These are phyloP conservation scores for Eristalis tenax DNA, from an alignment of 2,888 invertebrate species.

Conservation along the genomic window DNA sequence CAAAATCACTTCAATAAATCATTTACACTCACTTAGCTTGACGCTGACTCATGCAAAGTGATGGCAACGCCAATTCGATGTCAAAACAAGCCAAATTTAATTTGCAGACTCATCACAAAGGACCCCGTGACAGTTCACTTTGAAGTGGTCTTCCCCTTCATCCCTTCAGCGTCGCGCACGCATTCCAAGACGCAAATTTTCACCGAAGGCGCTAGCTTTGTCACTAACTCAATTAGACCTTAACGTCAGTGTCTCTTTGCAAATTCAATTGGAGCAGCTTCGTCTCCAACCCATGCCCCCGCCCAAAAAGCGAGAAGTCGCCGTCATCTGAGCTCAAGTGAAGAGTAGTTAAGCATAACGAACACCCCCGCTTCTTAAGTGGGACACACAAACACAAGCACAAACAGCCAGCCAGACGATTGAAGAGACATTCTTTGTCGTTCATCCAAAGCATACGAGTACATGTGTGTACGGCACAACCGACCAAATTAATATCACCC, in stretches of 20 bases:
- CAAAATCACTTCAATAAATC: background rate
- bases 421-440: background rate
- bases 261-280: conserved; percentile 43
- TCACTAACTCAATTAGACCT: conserved; percentile 60
- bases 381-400: background rate
- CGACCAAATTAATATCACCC: conserved; percentile 12
- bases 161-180: background rate
- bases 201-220: conserved; percentile 48
- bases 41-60: background rate
- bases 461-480: background rate
- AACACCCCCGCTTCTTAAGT: background rate
- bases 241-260: conserved; percentile 42
- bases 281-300: background rate
- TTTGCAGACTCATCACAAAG: background rate
- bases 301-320: background rate
- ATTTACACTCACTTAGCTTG: background rate
- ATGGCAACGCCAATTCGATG: background rate
- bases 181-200: background rate
- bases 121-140: background rate
- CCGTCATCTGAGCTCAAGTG: background rate
- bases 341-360: background rate
- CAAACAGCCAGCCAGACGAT: background rate
- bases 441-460: background rate
- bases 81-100: background rate
- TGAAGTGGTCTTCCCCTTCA: background rate